Evolutionary conservation across 2,888 invertebrate species (phyloP).

Genomic region (Capitulum mitella): DNA sequence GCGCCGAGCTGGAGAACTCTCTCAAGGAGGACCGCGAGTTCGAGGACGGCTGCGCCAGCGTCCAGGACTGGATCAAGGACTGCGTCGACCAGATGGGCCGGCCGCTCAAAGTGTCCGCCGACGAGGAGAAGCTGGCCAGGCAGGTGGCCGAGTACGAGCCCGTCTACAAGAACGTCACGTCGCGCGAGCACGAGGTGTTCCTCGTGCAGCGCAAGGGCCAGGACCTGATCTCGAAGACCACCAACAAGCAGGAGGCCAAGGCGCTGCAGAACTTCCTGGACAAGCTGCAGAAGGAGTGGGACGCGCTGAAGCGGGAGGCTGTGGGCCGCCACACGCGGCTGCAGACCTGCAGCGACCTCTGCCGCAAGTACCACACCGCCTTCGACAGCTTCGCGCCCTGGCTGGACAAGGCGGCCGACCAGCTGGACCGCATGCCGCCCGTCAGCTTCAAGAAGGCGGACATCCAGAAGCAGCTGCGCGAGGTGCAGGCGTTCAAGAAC

Average conservation of each 20-base stretch:
- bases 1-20: slow-evolving; percentile 82
- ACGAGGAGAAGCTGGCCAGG: slow-evolving; percentile 68
- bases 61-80: slow-evolving; percentile 80
- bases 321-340: slow-evolving; percentile 76
- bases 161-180: slow-evolving; percentile 76
- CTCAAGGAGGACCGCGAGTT: slow-evolving; percentile 79
- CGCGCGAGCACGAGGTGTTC: slow-evolving; percentile 85
- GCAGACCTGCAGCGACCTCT: slow-evolving; percentile 85
- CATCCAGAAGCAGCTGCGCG: slow-evolving; percentile 77
- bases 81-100: slow-evolving; percentile 68
- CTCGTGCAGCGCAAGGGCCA: slow-evolving; percentile 87
- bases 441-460: slow-evolving; percentile 70
- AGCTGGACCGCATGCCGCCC: slow-evolving; percentile 66
- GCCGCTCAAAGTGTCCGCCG: slow-evolving; percentile 76
- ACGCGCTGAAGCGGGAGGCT: slow-evolving; percentile 77
- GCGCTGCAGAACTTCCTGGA: slow-evolving; percentile 71
- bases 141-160: slow-evolving; percentile 78
- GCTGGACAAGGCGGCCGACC: slow-evolving; percentile 78
- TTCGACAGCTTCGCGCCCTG: slow-evolving; percentile 81
- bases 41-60: slow-evolving; percentile 77
- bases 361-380: slow-evolving; percentile 77
- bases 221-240: slow-evolving; percentile 53
- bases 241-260: slow-evolving; percentile 50
- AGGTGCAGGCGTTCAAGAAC: slow-evolving; percentile 79
- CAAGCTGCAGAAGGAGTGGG: slow-evolving; percentile 84